phyloP scores from a whole-genome alignment of 2,888 invertebrate genomes.

The Brachypterus glaber region DNA sequence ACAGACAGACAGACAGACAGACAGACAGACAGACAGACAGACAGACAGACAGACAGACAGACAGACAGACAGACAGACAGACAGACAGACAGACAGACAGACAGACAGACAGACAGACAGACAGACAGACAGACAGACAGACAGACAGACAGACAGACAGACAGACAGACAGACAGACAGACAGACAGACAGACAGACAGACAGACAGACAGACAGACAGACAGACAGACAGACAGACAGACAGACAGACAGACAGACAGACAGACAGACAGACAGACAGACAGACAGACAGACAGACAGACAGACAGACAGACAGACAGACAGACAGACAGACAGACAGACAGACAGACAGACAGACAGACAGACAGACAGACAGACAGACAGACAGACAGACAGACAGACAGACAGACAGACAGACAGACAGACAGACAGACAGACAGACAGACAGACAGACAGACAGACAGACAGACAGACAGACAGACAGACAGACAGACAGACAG shows the following conservation, averaged over 20 bases:
- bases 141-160: constrained; percentile 20
- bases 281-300: too few relatives aligned
- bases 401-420: too few relatives aligned
- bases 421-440: too few relatives aligned
- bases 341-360: too few relatives aligned
- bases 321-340: too few relatives aligned
- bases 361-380: too few relatives aligned
- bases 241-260: constrained; percentile 20
- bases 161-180: constrained; percentile 35
- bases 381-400: too few relatives aligned
- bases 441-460: too few relatives aligned
- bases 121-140: constrained; percentile 19
- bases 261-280: too few relatives aligned
- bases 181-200: constrained; percentile 21
- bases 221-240: constrained; percentile 21
- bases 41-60: constrained; percentile 20
- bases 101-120: constrained; percentile 20
- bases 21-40: constrained; percentile 20
- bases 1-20: constrained; percentile 20
- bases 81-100: constrained; percentile 20
- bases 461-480: too few relatives aligned
- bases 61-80: constrained; percentile 20
- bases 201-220: constrained; percentile 21
- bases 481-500: too few relatives aligned
- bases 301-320: too few relatives aligned